Conservation (phyloP, 1,140 invertebrate genomes). For the Battus philenor region DNA sequence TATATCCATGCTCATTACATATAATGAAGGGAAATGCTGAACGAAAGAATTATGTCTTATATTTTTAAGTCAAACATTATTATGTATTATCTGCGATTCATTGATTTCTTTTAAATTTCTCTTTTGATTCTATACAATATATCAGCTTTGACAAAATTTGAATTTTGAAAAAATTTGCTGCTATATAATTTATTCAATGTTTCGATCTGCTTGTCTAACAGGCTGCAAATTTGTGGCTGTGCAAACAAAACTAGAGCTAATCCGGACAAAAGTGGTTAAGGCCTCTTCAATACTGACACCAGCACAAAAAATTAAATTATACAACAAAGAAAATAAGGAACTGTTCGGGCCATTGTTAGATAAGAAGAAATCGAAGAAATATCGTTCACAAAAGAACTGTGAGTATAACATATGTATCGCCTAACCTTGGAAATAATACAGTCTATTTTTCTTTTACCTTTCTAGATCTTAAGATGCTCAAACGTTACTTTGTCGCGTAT, state of each 20-base stretch:
- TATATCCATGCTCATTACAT: no score
- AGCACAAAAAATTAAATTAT: constrained; percentile 57
- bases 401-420: constrained; percentile 32
- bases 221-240: constrained; percentile 29
- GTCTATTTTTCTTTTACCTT: constrained; percentile 2
- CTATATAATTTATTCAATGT: constrained; percentile 21
- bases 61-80: no score
- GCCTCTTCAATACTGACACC: constrained; percentile 55
- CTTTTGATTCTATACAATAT: no score
- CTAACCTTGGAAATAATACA: constrained; percentile 31
- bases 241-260: constrained; percentile 31
- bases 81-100: no score
- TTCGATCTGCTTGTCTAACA: constrained; percentile 33
- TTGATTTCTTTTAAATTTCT: no score
- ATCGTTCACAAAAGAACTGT: constrained; percentile 47
- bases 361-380: constrained; percentile 57
- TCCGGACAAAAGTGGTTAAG: constrained; percentile 56
- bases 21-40: no score
- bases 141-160: background rate
- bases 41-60: no score
- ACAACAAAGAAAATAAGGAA: constrained; percentile 65
- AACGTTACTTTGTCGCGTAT: no score
- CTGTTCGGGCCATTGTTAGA: constrained; percentile 64
- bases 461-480: no score
- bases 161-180: constrained; percentile 1